Base-by-base conservation (phyloP, 2,113 vertebrate species). In the Petrocephalus zakoni region DNA sequence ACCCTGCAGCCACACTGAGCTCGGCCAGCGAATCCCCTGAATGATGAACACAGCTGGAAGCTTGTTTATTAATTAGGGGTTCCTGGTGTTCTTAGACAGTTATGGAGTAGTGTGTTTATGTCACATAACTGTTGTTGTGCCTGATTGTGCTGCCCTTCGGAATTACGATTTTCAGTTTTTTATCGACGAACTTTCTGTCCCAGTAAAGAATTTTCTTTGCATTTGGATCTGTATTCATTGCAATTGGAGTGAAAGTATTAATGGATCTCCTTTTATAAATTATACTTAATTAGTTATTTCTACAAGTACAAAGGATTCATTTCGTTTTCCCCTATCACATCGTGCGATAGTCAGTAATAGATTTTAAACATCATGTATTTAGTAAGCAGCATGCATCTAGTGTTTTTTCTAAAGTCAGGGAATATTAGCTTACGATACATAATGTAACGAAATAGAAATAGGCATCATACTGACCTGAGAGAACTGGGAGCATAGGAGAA, bases 381-480 rank as follows among this genome's bases (percentile, higher is more conserved):
- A 75, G 68, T 29, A 75, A 75, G 68, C 68, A 75, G 29, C 68
- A 75, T 75, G 68, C 68, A 37, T 75, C 13, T 75, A 37, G 17
- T 37, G 5, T 37, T 75, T 75, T 72, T n/a, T 68, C 64, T 72
- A 34, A 72, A 72, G 29, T 75, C 13, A 75, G 13, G 11, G 68
- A 15, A 78, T 78, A 78, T 78, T 78, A 78, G 72, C 17, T 34
- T 78, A 78, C 13, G 42, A 78, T 78, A 78, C 29, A 78, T 42
- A 19, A 42, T 17, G 29, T 78, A 78, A 34, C 34, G 22, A 25
- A 42, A 4, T 7, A 29, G 42, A 83, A n/a, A n/a, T 82, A 21
- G 7, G 68, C 19, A 75, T 81, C 87, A 90, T 4, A 94, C 94
- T 19, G 87, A 95, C 94, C 93, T 94, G 94, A 7, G 94, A 94